Base-by-base conservation (phyloP, 2,113 vertebrate species). In the Bujurquina vittata region DNA sequence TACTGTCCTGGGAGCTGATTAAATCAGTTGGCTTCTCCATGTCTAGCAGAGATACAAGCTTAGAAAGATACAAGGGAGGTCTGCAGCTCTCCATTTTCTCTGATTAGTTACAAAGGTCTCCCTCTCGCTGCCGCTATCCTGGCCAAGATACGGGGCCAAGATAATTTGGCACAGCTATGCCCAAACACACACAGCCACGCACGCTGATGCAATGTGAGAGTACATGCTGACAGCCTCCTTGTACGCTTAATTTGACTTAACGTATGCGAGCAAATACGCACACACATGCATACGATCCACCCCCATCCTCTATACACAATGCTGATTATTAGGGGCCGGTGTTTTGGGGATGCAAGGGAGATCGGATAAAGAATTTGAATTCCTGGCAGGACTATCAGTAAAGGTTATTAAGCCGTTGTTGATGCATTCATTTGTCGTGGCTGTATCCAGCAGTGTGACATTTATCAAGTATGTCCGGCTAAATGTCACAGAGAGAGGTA, bases 401-500 rank as follows among this genome's bases (percentile, higher is more conserved):
- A 96, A 96, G 95, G 95, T 96, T 96, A 96, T 96, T 95, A 94
- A 95, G 94, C 87, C 82, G 86, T 93, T 94, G 91, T 93, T 91
- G 94, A 95, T 91, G 94, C 94, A 95, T 95, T 92, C 91, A 92
- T 95, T 95, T 95, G 92, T 93, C 87, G 88, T 90, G 86, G 87
- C 92, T 84, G 88, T 87, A 95, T 93, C 94, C 95, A 90, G 83
- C 93, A 80, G 88, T 91, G 92, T 96, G 96, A 96, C 95, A 96
- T 94, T 95, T 94, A 81, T 94, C 91, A 95, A 92, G 90, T 91
- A 94, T 91, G 57, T 90, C 89, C 91, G 80, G 79, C 75, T 89
- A 94, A 92, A 94, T 95, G 87, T 95, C 92, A 93, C 83, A 79
- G 80, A 83, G 92, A 90, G 94, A 94, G 95, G 91, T 93, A 94